Percentiles rank a stretch among this genome's conserved stretches.
These are phyloP conservation scores for Drosophila novamexicana DNA, from an alignment of 1,140 invertebrate species.

Conservation along the genomic window DNA sequence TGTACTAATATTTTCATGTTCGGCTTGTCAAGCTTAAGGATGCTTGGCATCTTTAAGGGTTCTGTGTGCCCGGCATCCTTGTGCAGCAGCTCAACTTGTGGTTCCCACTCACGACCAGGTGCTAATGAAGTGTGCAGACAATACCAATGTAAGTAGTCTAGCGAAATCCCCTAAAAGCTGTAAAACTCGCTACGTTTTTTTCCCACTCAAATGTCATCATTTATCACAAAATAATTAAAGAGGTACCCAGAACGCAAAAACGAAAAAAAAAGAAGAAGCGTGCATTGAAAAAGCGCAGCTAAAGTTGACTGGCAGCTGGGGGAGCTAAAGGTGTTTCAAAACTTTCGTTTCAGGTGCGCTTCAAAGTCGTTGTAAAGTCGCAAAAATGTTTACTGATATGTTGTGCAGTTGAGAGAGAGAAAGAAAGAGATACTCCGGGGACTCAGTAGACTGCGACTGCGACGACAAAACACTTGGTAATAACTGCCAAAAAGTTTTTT, in stretches of 20 bases:
- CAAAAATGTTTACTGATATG: constrained; percentile 82
- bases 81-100: constrained; percentile 31
- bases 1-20: constrained; percentile 79
- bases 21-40: constrained; percentile 47
- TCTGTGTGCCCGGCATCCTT: constrained; percentile 8
- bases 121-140: constrained; percentile 77
- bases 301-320: constrained; percentile 19
- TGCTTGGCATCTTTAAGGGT: constrained; percentile 12
- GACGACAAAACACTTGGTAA: constrained; percentile 82
- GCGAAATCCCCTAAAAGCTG: constrained; percentile 33
- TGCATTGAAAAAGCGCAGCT: constrained; percentile 46
- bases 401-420: constrained; percentile 30
- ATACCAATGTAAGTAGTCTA: constrained; percentile 25
- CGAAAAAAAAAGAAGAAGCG: background rate
- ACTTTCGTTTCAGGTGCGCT: constrained; percentile 76
- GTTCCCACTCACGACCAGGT: constrained; percentile 52
- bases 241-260: constrained; percentile 39
- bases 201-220: constrained; percentile 78
- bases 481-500: constrained; percentile 77
- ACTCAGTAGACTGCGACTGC: constrained; percentile 32
- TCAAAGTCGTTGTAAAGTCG: constrained; percentile 65
- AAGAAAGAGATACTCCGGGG: constrained; percentile 8
- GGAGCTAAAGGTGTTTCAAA: background rate
- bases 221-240: constrained; percentile 85
- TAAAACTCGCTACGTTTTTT: constrained; percentile 34